Evolutionary conservation across 2,113 vertebrate species (phyloP).

Genomic region (Carassius carassius): DNA sequence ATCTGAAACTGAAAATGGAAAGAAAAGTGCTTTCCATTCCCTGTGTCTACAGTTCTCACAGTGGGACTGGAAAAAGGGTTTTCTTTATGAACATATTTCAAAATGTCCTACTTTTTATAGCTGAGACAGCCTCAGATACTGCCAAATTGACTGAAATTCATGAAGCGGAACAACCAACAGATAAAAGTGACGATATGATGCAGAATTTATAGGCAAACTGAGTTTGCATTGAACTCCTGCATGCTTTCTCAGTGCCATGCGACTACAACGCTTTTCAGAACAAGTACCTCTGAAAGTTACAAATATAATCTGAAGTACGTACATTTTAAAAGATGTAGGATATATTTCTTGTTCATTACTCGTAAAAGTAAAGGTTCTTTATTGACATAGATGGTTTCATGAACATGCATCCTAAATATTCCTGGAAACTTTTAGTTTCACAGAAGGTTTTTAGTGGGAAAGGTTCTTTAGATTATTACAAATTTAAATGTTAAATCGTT

Average conservation of each 20-base stretch:
- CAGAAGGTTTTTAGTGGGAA: background rate
- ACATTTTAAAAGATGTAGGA: background rate
- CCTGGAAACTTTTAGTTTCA: background rate
- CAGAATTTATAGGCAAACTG: conserved; percentile 13
- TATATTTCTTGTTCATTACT: background rate
- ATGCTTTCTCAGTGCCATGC: background rate
- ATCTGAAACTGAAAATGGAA: background rate
- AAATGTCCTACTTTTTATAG: background rate
- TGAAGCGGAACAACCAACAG: conserved; percentile 16
- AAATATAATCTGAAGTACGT: background rate
- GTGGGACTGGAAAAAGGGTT: background rate
- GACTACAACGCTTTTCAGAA: background rate
- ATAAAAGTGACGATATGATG: conserved; percentile 7
- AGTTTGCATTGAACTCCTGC: background rate
- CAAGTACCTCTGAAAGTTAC: background rate
- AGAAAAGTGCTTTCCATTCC: background rate
- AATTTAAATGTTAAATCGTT: background rate
- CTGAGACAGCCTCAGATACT: background rate
- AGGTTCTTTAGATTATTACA: background rate
- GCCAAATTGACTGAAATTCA: background rate
- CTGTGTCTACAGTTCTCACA: background rate
- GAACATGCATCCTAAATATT: background rate
- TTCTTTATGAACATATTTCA: conserved; percentile 15
- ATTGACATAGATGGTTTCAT: background rate
- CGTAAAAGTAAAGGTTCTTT: background rate